Percentiles rank a stretch among this genome's conserved stretches.
These are phyloP conservation scores for Otis tarda DNA, from an alignment of 2,113 vertebrate genomes.

Conservation along the genomic window DNA sequence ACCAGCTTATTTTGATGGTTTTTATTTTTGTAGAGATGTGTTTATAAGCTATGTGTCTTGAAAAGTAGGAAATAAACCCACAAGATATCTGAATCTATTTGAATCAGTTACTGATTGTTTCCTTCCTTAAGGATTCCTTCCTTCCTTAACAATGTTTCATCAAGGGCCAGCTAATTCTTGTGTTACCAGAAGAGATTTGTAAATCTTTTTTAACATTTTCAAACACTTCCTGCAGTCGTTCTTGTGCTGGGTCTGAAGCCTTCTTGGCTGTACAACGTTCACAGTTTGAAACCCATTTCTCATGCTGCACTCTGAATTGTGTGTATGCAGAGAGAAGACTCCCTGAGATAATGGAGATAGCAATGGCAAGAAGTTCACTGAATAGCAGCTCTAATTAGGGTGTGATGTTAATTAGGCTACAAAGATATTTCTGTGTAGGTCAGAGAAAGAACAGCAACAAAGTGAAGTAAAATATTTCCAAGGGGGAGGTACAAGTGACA, in stretches of 20 bases:
- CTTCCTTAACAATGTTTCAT: too few relatives aligned
- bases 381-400: neutral
- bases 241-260: too few relatives aligned
- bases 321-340: neutral
- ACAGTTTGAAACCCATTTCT: neutral
- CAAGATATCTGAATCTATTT: neutral
- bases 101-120: too few relatives aligned
- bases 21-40: neutral
- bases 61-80: neutral
- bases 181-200: too few relatives aligned
- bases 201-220: too few relatives aligned
- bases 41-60: neutral
- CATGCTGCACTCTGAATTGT: fast-evolving
- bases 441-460: neutral
- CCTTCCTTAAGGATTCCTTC: too few relatives aligned
- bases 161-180: too few relatives aligned
- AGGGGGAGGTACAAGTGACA: neutral
- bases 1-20: neutral
- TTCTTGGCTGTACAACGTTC: too few relatives aligned
- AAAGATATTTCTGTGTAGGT: neutral
- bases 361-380: neutral
- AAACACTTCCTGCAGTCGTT: too few relatives aligned
- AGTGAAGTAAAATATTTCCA: neutral
- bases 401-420: neutral
- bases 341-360: neutral